phyloP scores from a whole-genome alignment of 2,113 vertebrate genomes.

The Aptenodytes patagonicus region DNA sequence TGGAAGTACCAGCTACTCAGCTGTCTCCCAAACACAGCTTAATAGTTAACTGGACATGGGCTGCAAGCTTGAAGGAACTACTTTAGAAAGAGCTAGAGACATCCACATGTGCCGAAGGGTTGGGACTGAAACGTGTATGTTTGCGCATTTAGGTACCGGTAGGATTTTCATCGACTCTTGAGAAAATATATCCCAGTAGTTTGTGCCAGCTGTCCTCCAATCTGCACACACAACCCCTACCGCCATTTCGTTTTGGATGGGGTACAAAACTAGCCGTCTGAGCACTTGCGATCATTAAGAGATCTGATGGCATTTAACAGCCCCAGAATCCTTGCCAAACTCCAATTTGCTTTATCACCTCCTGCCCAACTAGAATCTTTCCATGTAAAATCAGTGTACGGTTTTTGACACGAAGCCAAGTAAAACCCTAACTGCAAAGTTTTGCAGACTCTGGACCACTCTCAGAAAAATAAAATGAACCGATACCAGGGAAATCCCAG shows the following conservation, averaged over 20 bases:
- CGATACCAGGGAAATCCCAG: neutral
- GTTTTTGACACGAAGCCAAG: neutral
- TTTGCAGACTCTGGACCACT: neutral
- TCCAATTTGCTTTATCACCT: conserved; percentile 12
- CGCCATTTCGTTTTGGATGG: neutral
- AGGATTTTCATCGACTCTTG: neutral
- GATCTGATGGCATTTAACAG: neutral
- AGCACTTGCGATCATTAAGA: neutral
- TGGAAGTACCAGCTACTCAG: neutral
- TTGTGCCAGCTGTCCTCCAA: neutral
- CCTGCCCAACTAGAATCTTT: neutral
- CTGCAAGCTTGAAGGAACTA: neutral
- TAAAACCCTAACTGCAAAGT: neutral
- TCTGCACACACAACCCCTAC: neutral
- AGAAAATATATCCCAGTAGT: neutral
- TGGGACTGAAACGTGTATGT: fast-evolving
- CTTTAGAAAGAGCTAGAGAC: neutral
- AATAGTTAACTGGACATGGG: neutral
- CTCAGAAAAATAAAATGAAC: neutral
- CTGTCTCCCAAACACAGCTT: neutral
- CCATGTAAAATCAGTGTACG: neutral
- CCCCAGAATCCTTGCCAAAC: neutral
- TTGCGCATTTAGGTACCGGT: neutral
- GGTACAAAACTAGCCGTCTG: neutral
- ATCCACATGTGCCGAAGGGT: neutral